Base-by-base conservation (phyloP, 1,140 invertebrate species). In the Zaprionus kolodkinae region DNA sequence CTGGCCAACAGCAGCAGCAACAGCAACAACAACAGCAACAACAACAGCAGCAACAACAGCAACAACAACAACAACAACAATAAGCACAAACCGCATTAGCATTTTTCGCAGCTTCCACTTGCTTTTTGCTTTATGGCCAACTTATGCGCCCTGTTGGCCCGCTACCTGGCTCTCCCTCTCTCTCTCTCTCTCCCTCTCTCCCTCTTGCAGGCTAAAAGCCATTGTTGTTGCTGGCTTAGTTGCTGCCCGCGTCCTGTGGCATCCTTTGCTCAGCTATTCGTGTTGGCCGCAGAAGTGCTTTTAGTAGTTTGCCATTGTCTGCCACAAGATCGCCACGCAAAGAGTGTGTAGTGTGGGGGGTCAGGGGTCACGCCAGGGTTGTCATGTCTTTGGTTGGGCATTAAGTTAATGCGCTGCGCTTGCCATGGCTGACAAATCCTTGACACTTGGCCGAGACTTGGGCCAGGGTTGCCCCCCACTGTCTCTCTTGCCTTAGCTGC, bases 311-410 rank as follows among this genome's bases (percentile, higher is more conserved):
- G 66, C 57, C 85, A 75, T 88, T 87, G 77, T 88, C 76, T 79
- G 71, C 80, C 84, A 50, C 77, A 83, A 88, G 77, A 85, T 86
- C 69, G 67, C 70, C 81, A 45, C n/a, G 40, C 48, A 50, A 12
- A 30, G n/a, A 9, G 17, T 43, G 40, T n/a, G 60, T 30, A 12
- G 3, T n/a, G 33, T 6, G 21, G 40, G 40, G 40, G 40, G n/a
- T 45, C 40, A 15, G n/a, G 33, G 62, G 40, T 66, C 48, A 66
- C 64, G 66, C 15, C 27, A 35, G 59, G 48, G 45, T 74, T 84
- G 85, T 89, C 84, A 88, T 87, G 84, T 87, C 78, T 81, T 87
- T 88, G 85, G 77, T 69, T 68, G 67, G 84, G 85, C 84, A 88
- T 88, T 88, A 88, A 88, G 80, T 88, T 89, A 88, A 88, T 84